Percentiles rank a stretch among this genome's conserved stretches.
Conservation (phyloP, 2,888 invertebrate genomes). For the Dasypolia templi region DNA sequence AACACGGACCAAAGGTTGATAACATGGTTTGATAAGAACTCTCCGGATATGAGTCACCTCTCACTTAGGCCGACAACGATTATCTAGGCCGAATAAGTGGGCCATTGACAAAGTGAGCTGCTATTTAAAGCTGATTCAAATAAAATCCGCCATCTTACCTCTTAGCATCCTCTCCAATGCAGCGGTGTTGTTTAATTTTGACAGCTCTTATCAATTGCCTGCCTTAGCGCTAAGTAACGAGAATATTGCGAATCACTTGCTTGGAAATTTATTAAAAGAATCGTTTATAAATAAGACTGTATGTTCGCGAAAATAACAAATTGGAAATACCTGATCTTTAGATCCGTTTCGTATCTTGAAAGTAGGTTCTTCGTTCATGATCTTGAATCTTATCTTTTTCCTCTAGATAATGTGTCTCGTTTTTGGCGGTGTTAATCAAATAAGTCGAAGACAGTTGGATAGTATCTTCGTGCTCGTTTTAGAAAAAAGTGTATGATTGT, state of each 20-base stretch:
- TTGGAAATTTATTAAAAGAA: too few species aligned
- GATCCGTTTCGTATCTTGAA: slow-evolving; percentile 10
- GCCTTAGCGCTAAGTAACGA: too few species aligned
- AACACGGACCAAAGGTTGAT: slow-evolving; percentile 25
- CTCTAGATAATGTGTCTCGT: slow-evolving; percentile 16
- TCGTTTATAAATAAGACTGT: too few species aligned
- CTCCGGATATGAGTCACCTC: slow-evolving; percentile 45
- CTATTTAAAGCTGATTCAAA: too few species aligned
- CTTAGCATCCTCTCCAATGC: too few species aligned
- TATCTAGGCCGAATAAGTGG: slow-evolving; percentile 39
- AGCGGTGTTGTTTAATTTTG: too few species aligned
- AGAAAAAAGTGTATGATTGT: too few species aligned
- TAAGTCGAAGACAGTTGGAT: too few species aligned
- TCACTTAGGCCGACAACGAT: background rate
- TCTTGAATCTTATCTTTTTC: slow-evolving; percentile 35
- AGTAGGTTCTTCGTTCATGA: background rate
- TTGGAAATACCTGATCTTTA: slow-evolving; percentile 4
- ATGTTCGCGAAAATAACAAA: slow-evolving; percentile 18
- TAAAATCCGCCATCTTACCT: too few species aligned
- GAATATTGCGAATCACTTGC: too few species aligned
- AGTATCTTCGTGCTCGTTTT: too few species aligned
- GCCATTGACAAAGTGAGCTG: slow-evolving; percentile 31
- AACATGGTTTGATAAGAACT: slow-evolving; percentile 36
- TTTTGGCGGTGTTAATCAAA: background rate
- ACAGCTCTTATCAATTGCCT: too few species aligned